Evolutionary conservation across 2,113 vertebrate species (phyloP).

Genomic region (Chloropsis cyanopogon): DNA sequence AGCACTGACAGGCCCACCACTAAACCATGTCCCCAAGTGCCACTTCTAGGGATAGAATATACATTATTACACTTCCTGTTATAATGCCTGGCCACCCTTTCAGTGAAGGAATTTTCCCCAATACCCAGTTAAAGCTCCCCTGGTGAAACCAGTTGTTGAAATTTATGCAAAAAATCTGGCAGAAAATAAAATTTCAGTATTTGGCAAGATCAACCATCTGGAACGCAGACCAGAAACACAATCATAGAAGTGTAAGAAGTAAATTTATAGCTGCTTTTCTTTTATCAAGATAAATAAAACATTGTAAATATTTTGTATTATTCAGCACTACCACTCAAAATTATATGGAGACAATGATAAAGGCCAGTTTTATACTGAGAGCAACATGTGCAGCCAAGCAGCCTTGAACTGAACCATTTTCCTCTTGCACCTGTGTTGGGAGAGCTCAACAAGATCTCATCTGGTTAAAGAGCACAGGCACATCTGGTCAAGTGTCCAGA

Average conservation of each 20-base stretch:
- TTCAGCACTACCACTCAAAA: neutral
- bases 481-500: neutral
- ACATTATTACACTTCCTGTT: neutral
- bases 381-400: neutral
- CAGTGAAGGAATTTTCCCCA: neutral
- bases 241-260: neutral
- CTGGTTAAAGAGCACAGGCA: neutral
- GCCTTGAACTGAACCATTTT: neutral
- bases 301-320: conserved; percentile 36
- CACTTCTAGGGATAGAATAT: neutral
- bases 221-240: neutral
- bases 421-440: neutral
- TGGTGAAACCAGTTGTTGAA: neutral
- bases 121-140: neutral
- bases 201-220: neutral
- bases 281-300: neutral
- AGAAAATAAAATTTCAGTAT: neutral
- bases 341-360: neutral
- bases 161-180: neutral
- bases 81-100: neutral
- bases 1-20: neutral
- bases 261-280: neutral
- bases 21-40: neutral
- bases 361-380: neutral
- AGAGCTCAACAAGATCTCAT: neutral